These are phyloP conservation scores for Pseudobourletiella spinata DNA, from an alignment of 1,140 invertebrate species.

Conservation along the genomic window DNA sequence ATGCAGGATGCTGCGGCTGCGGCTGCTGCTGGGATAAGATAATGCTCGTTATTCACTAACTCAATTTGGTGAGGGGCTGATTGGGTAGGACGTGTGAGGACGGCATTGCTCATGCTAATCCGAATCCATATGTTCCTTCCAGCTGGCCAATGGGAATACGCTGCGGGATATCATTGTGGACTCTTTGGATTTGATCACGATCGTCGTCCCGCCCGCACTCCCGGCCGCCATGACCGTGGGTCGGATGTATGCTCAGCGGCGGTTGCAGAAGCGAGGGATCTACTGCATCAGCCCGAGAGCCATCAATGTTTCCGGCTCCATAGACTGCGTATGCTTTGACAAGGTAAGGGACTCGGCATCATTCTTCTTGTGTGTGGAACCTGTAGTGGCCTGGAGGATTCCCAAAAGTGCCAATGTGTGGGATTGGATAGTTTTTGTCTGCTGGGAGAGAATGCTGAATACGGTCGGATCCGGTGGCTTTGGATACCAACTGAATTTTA, in stretches of 20 bases:
- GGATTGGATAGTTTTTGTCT: too few relatives aligned
- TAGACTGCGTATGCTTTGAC: conserved; percentile 91
- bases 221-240: conserved; percentile 89
- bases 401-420: too few relatives aligned
- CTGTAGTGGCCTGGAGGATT: too few relatives aligned
- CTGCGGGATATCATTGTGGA: conserved; percentile 42
- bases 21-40: too few relatives aligned
- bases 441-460: too few relatives aligned
- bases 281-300: conserved; percentile 83
- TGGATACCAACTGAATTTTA: too few relatives aligned
- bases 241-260: conserved; percentile 66
- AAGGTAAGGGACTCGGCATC: too few relatives aligned
- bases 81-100: not conserved
- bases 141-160: conserved; percentile 36
- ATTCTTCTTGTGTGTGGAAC: too few relatives aligned
- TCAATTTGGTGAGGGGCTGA: too few relatives aligned
- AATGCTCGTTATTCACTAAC: not conserved
- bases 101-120: not conserved
- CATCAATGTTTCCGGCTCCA: conserved; percentile 80
- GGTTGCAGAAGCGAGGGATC: conserved; percentile 63
- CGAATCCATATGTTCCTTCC: conserved; percentile 21
- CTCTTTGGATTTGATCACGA: conserved; percentile 83
- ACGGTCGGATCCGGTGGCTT: too few relatives aligned
- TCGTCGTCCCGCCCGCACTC: conserved; percentile 86
- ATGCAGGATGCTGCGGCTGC: too few relatives aligned